phyloP scores from a whole-genome alignment of 1,140 invertebrate genomes.

The Calephelis nemesis region DNA sequence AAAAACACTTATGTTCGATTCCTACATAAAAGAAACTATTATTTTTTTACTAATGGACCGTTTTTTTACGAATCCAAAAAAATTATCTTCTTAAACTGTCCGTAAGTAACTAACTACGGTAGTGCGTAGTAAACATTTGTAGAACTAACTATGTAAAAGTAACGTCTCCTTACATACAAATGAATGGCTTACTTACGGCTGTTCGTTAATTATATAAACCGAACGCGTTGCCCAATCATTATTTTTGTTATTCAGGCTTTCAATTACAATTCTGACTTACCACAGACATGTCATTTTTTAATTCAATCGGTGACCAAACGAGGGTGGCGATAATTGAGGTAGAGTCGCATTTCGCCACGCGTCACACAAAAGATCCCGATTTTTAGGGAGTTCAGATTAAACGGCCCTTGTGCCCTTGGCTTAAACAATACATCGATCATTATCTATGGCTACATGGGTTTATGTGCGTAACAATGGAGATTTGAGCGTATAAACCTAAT shows the following conservation, averaged over 20 bases:
- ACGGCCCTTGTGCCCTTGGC: constrained; percentile 33
- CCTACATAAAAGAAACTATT: no score
- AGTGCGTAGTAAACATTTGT: no score
- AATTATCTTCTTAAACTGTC: no score
- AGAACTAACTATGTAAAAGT: no score
- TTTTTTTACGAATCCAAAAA: no score
- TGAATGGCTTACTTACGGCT: no score
- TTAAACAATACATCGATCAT: constrained; percentile 35
- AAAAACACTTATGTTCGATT: no score
- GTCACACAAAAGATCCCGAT: constrained; percentile 34
- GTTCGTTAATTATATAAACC: no score
- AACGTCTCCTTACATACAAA: no score
- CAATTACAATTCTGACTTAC: constrained; percentile 27
- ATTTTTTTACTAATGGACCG: no score
- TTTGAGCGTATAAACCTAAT: constrained; percentile 20
- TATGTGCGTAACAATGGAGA: constrained; percentile 20
- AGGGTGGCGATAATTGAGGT: constrained; percentile 44
- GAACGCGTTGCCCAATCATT: no score
- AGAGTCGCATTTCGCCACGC: constrained; percentile 60
- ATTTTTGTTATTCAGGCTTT: background rate
- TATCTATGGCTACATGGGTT: constrained; percentile 33
- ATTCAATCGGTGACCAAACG: constrained; percentile 21
- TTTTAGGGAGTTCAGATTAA: constrained; percentile 29
- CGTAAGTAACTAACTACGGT: no score
- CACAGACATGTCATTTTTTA: constrained; percentile 22